Evolutionary conservation across 2,888 invertebrate species (phyloP).

Genomic region (Eristalinus sepulchralis): DNA sequence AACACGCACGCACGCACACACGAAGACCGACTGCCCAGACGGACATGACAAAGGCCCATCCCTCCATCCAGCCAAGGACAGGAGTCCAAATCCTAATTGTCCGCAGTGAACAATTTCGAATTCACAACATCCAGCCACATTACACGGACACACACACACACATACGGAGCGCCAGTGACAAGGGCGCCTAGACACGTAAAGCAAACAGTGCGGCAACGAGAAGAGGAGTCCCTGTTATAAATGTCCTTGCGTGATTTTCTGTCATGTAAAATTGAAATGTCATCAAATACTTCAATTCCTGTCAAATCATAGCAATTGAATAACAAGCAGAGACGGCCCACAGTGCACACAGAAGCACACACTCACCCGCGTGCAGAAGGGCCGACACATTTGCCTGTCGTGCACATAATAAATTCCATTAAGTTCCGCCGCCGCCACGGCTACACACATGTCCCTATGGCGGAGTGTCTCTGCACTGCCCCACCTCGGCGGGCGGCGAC

Average conservation of each 20-base stretch:
- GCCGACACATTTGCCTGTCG: slow-evolving; percentile 5
- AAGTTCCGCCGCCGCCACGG: slow-evolving; percentile 43
- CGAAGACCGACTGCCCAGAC: background rate
- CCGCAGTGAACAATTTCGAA: slow-evolving; percentile 1
- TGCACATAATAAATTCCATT: slow-evolving; percentile 62
- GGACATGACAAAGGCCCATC: background rate
- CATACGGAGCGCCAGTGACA: background rate
- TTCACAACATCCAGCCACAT: background rate
- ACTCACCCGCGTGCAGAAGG: background rate
- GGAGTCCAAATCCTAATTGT: background rate
- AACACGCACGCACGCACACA: slow-evolving; percentile 13
- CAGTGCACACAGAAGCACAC: background rate
- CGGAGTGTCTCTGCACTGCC: background rate
- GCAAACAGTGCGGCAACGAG: background rate
- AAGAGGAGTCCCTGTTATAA: background rate
- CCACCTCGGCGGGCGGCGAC: background rate
- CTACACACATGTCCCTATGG: background rate
- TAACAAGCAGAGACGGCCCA: slow-evolving; percentile 30
- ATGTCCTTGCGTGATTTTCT: slow-evolving; percentile 42
- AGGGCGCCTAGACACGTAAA: background rate
- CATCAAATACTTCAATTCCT: slow-evolving; percentile 52
- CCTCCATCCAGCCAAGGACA: slow-evolving; percentile 13
- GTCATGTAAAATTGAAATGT: slow-evolving; percentile 53
- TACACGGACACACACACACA: background rate
- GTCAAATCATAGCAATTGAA: slow-evolving; percentile 58